These are phyloP conservation scores for Clarias platycephalus DNA, from an alignment of 2,797 vertebrate species.

Conservation along the genomic window DNA sequence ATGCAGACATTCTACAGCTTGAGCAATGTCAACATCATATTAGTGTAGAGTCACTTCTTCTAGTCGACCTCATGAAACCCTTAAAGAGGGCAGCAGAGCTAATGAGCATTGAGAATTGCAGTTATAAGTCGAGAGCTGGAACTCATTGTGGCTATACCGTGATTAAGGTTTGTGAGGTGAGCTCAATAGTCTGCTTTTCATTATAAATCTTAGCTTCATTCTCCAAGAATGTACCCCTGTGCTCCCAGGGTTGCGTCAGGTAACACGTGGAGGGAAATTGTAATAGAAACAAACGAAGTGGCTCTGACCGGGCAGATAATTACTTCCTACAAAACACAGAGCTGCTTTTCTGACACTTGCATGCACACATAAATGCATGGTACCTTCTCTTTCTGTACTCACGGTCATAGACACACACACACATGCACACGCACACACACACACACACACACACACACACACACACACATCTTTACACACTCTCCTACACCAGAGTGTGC, in stretches of 20 bases:
- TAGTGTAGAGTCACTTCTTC: constrained; percentile 25
- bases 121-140: constrained; percentile 18
- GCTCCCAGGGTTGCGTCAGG: constrained; percentile 43
- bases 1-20: neutral
- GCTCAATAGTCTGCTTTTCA: constrained; percentile 50
- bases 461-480: constrained; percentile 6
- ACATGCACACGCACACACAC: constrained; percentile 7
- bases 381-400: neutral
- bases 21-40: neutral
- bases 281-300: constrained; percentile 51
- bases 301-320: constrained; percentile 58
- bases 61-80: neutral
- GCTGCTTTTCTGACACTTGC: constrained; percentile 36
- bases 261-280: constrained; percentile 51
- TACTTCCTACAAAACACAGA: constrained; percentile 55
- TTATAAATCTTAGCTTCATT: constrained; percentile 50
- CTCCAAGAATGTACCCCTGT: constrained; percentile 55
- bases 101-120: constrained; percentile 34
- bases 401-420: neutral
- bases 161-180: constrained; percentile 42
- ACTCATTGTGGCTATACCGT: constrained; percentile 16
- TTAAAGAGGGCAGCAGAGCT: constrained; percentile 18
- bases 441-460: constrained; percentile 11
- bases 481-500: neutral
- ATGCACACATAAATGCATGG: neutral